Evolutionary conservation across 1,140 invertebrate genomes (phyloP).

Genomic region (Hyphantria cunea): DNA sequence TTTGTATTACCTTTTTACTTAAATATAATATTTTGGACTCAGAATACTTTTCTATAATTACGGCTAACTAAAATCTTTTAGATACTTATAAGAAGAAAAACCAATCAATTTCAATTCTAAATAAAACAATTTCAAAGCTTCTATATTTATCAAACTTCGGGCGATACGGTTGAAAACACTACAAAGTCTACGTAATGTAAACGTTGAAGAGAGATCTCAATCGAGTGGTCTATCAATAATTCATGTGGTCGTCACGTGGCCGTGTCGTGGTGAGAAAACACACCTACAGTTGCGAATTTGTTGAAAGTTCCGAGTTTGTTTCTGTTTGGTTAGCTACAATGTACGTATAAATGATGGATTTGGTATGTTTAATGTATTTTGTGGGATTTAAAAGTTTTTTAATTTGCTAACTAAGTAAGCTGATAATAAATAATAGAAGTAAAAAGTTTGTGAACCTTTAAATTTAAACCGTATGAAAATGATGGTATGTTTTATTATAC

Average conservation of each 20-base stretch:
- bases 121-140: not conserved
- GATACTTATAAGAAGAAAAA: not conserved
- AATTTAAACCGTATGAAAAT: no score
- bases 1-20: no score
- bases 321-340: not conserved
- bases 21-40: no score
- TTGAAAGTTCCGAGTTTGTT: not conserved
- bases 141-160: not conserved
- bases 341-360: not conserved
- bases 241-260: conserved; percentile 2
- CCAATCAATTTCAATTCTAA: not conserved
- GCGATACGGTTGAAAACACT: conserved; percentile 1
- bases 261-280: conserved; percentile 14
- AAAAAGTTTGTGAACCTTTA: not conserved
- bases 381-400: not conserved
- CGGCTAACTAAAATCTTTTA: not conserved
- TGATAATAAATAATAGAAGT: no score
- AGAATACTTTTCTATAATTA: no score
- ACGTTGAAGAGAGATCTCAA: conserved; percentile 5
- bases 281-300: conserved; percentile 1
- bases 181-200: not conserved
- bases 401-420: not conserved
- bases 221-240: conserved; percentile 9
- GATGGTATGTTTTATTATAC: no score
- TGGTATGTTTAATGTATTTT: conserved; percentile 5